Evolutionary conservation across 2,797 vertebrate genomes (phyloP).

Genomic region (Nannoperca australis): DNA sequence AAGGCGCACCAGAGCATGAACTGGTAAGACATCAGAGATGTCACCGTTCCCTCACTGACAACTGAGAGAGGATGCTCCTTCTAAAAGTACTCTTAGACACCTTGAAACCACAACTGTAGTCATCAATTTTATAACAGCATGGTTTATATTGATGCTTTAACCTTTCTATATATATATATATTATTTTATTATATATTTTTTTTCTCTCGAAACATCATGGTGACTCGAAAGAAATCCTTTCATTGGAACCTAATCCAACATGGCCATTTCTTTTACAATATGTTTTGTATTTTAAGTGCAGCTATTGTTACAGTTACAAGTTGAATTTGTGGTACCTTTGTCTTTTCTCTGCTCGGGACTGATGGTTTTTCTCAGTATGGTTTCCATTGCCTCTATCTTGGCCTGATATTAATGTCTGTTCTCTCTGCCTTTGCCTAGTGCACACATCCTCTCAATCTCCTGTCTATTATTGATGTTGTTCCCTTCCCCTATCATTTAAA

Average conservation of each 20-base stretch:
- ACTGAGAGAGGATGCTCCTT: constrained; percentile 13
- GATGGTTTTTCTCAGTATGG: constrained; percentile 2
- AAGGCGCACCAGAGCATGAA: constrained; percentile 56
- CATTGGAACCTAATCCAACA: not conserved
- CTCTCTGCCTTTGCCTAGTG: constrained; percentile 6
- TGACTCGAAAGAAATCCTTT: not conserved
- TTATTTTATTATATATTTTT: not conserved
- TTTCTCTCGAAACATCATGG: not conserved
- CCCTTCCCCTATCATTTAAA: constrained; percentile 25
- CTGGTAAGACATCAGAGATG: constrained; percentile 58
- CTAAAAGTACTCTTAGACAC: constrained; percentile 5
- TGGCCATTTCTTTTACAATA: not conserved
- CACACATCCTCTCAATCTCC: constrained; percentile 29
- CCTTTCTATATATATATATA: not conserved
- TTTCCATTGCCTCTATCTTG: constrained; percentile 5
- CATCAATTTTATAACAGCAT: not conserved
- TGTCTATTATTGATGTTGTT: constrained; percentile 44
- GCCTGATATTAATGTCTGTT: constrained; percentile 21
- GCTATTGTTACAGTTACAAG: not conserved
- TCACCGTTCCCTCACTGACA: constrained; percentile 48
- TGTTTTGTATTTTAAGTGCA: not conserved
- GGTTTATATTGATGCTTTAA: not conserved
- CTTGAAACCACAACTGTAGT: not conserved
- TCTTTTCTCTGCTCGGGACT: not conserved
- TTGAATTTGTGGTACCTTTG: not conserved